Base-by-base conservation (phyloP, 2,113 vertebrate species). In the Phycodurus eques region DNA sequence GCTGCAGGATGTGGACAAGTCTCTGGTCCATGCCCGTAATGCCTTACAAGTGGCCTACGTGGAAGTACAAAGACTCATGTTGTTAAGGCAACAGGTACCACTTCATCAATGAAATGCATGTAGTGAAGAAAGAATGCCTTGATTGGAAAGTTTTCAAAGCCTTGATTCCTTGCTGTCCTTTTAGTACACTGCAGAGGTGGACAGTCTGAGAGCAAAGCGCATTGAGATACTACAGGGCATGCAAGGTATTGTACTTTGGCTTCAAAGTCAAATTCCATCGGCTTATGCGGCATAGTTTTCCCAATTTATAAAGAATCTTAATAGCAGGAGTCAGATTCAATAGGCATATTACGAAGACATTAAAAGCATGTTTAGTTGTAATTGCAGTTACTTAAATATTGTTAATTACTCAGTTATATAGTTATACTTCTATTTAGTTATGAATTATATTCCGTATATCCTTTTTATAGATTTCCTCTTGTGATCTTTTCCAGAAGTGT, bases 181-280 rank as follows among this genome's bases (percentile, higher is more conserved):
- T 65, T 85, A 99, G 98, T 93, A 94, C 70, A 93, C 92, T 13
- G 69, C 92, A 83, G 96, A 99, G 88, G 95, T 98, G 93, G 93
- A 94, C 80, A 80, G 91, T 3, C 88, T 99, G 86, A 94, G 96
- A 88, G 91, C 92, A 56, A 92, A 94, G 51, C 95, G 96, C 78
- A 97, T 99, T 74, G 92, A 95, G 78, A 93, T 98, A 89, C 93
- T 99, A 44, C 95, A 95, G 79, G 94, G 92, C 59, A 88, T 99
- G 77, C 93, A 95, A 95, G 95, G 97, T 98, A 80, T 14, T 11
- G 63, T 22, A 2, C 54, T 46, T 19, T 20, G n/a, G 3, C 19
- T 59, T 33, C 9, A 19, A 63, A 22, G 5, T 15, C 0, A 22
- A 19, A 11, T 10, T 57, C 4, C 42, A 61, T 20, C 17, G 1